Conservation (phyloP, 1,140 invertebrate genomes). For the Microplitis mediator region DNA sequence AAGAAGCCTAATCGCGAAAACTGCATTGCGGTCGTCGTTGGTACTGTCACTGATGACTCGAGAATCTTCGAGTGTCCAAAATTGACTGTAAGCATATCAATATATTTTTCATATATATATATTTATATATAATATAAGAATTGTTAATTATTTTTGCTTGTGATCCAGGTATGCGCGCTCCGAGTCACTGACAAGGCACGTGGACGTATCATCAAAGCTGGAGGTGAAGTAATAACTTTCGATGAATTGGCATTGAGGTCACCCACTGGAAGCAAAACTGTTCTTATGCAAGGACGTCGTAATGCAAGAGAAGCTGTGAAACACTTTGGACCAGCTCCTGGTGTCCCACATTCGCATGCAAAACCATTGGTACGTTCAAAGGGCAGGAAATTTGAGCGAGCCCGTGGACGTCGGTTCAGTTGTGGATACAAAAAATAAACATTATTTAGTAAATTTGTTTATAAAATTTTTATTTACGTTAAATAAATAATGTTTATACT, state of each 20-base stretch:
- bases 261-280: constrained; percentile 92
- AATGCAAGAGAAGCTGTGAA: constrained; percentile 91
- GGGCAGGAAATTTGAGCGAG: constrained; percentile 96
- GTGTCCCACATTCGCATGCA: constrained; percentile 94
- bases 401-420: constrained; percentile 91
- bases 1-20: constrained; percentile 85
- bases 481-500: too few species aligned
- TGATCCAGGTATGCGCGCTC: constrained; percentile 83
- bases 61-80: constrained; percentile 92
- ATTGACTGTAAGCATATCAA: constrained; percentile 71
- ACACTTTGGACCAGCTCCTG: constrained; percentile 97
- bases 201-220: constrained; percentile 93
- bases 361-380: constrained; percentile 95
- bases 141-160: neutral
- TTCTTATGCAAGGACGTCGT: constrained; percentile 91
- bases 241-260: constrained; percentile 93
- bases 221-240: constrained; percentile 96
- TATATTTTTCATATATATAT: too few species aligned
- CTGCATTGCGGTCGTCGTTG: constrained; percentile 92
- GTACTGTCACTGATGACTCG: constrained; percentile 93
- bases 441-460: neutral
- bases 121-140: too few species aligned
- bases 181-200: constrained; percentile 91
- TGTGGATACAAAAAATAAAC: constrained; percentile 97
- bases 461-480: too few species aligned